Base-by-base conservation (phyloP, 2,113 vertebrate genomes). In the Rhinolophus ferrumequinum region DNA sequence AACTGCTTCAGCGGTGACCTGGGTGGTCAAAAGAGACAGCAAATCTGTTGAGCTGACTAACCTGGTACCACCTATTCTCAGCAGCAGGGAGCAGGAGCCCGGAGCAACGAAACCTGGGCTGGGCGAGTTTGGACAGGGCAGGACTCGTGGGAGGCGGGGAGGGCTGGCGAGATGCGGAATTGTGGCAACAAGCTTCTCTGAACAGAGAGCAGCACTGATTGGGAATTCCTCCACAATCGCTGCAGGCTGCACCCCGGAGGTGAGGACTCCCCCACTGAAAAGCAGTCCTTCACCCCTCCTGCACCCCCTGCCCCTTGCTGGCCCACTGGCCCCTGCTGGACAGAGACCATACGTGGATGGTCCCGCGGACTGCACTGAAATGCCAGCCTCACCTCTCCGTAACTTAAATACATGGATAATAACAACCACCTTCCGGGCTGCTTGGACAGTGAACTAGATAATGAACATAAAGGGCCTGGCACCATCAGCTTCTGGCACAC, bases 311-410 rank as follows among this genome's bases (percentile, higher is more conserved):
- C 19, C 47, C 54, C 81, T 21, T 56, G 14, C 24, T 9, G 10
- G 33, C 47, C n/a, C 3, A 0, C n/a, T 1, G 6, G 50, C 26
- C 15, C 38, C 12, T 3, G 5, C n/a, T 16, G 77, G 69, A 6
- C 77, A 79, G 47, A 62, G n/a, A 14, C 28, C 22, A 5, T 18
- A 2, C 0, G 0, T 3, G 11, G 3, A 2, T 4, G 4, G 24
- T 50, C 22, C 75, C 3, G 12, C 24, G 47, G 83, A 5, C 10
- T 0, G 9, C 26, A 15, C 44, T 8, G 15, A 22, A 35, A 58
- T 41, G 33, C 72, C 35, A 80, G 73, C 79, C 81, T 33, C 12
- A 19, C 35, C 8, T 35, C 84, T 75, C 72, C 35, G 47, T 11
- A 24, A 18, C 44, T 50, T 67, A 60, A 82, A 52, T 16, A 38